Evolutionary conservation across 2,113 vertebrate genomes (phyloP).

Genomic region (Tiliqua scincoides): DNA sequence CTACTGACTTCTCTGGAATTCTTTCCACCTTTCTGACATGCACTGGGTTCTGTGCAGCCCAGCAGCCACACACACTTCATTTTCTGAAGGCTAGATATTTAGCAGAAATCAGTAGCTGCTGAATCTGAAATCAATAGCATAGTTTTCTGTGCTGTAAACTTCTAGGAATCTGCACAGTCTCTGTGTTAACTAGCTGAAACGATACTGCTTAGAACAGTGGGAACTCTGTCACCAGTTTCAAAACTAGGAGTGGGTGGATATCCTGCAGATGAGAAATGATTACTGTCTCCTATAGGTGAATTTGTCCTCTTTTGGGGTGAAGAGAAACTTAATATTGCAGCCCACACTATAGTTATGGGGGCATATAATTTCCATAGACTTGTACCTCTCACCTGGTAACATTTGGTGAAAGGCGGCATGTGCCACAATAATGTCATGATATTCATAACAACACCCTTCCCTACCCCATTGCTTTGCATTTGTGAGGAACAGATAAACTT

Average conservation of each 20-base stretch:
- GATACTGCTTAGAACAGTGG: neutral
- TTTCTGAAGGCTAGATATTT: neutral
- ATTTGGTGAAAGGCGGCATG: neutral
- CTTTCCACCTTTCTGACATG: neutral
- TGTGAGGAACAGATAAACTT: neutral
- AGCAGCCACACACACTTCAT: no score
- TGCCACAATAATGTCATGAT: neutral
- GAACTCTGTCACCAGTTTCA: neutral
- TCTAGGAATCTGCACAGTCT: neutral
- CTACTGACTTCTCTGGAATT: neutral
- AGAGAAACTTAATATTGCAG: neutral
- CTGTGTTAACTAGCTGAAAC: neutral
- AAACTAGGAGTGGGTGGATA: neutral
- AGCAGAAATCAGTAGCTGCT: no score
- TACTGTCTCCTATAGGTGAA: neutral
- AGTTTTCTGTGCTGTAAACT: neutral
- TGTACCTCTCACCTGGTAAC: neutral
- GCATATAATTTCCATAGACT: neutral
- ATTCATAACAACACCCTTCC: neutral
- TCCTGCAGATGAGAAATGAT: neutral
- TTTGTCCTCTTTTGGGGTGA: neutral
- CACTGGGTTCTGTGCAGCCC: neutral
- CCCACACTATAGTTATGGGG: neutral
- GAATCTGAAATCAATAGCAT: no score
- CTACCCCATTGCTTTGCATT: neutral